Evolutionary conservation across 2,888 invertebrate species (phyloP), one percentile per base, ranked within the genome.

Genomic region (Cynaeus angustus): DNA sequence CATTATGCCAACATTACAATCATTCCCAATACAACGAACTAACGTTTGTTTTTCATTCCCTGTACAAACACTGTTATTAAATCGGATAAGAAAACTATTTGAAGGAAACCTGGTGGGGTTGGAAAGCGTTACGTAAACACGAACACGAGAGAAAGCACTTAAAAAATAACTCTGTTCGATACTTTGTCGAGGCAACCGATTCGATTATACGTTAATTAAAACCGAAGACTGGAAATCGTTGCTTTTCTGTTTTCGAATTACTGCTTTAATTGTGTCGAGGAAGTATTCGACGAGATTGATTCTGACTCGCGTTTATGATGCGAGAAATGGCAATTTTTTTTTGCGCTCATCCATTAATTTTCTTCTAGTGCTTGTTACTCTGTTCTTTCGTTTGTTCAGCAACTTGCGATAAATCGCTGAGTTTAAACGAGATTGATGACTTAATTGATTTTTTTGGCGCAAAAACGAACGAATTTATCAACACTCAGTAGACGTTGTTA

Each of bases 1-100:
- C 64, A 64, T 64, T 64, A 64, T 64, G 16, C 43, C 13, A 53
- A 53, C 52, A 53, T 64, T 64, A 43, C 28, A 64, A 64, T 43
- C 53, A 28, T 46, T 37, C 48, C 21, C 48, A 38, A 50, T 59
- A 50, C 50, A 38, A 13, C 14, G 33, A 46, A 48, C 50, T 14
- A 26, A 30, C 52, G 64, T 64, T 64, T 64, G 64, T 52, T 64
- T 64, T 64, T 53, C 64, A 64, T 64, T 64, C 45, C n/a, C 14
- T 16, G 53, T 21, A 21, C 53, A 64, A 64, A 64, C 64, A 64
- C 30, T 21, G 30, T 41, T 53, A 64, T 50, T 61, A 61, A 48
- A 61, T 61, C 61, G 33, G 61, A 61, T 61, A 50, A 61, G 61
- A 61, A 61, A 59, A 59, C 33, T 58, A 41, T 16, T 41, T 28